These are phyloP conservation scores for Carcina quercana DNA, from an alignment of 2,888 invertebrate species.

Conservation along the genomic window DNA sequence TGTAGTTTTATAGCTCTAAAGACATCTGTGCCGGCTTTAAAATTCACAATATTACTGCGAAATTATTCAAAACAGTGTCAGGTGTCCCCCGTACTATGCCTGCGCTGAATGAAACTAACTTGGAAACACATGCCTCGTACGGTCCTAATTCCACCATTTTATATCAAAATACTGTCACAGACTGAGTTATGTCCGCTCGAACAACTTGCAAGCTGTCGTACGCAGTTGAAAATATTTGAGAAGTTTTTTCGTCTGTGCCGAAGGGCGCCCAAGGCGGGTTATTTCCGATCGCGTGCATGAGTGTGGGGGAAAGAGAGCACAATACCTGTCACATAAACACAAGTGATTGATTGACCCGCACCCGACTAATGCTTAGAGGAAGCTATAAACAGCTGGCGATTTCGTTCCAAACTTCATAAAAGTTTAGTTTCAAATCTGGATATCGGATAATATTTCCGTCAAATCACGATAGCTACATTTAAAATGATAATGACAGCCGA, in stretches of 20 bases:
- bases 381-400: conserved; percentile 65
- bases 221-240: conserved; percentile 27
- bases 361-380: conserved; percentile 60
- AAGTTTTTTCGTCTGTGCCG: conserved; percentile 35
- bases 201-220: conserved; percentile 25
- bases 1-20: conserved; percentile 41
- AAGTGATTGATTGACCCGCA: conserved; percentile 69
- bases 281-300: conserved; percentile 34
- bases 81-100: conserved; percentile 46
- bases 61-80: conserved; percentile 64
- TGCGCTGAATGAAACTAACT: conserved; percentile 31
- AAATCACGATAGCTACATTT: conserved; percentile 29
- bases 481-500: conserved; percentile 24
- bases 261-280: conserved; percentile 28
- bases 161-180: conserved; percentile 24
- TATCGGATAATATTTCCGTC: conserved; percentile 23
- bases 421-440: conserved; percentile 12
- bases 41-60: conserved; percentile 53
- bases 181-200: conserved; percentile 15
- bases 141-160: conserved; percentile 27
- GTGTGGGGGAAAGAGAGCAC: conserved; percentile 40
- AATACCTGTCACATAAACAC: conserved; percentile 66
- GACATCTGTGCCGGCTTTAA: conserved; percentile 51
- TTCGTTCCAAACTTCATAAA: conserved; percentile 33
- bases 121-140: conserved; percentile 23